phyloP scores from a whole-genome alignment of 2,797 vertebrate species.

The Danio kyathit region DNA sequence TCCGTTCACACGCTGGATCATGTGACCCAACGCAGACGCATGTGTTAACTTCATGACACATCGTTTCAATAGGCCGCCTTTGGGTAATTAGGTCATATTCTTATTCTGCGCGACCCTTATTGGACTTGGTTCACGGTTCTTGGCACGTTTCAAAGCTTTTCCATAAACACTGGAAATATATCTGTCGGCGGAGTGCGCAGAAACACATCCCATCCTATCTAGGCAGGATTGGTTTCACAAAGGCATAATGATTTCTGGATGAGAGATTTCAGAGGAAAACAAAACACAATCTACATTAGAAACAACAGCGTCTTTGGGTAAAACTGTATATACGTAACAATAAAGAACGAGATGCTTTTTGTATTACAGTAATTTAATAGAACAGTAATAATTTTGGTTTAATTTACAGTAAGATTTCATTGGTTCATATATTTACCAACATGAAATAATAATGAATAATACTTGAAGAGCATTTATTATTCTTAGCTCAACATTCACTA shows the following conservation, averaged over 20 bases:
- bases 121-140: not conserved
- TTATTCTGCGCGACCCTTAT: not conserved
- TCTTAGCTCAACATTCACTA: too few relatives aligned
- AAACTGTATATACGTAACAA: too few relatives aligned
- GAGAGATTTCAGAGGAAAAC: not conserved
- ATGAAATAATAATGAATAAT: too few relatives aligned
- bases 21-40: not conserved
- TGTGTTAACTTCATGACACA: conserved; percentile 1
- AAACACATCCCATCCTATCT: conserved; percentile 49
- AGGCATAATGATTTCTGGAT: conserved; percentile 20
- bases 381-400: too few relatives aligned
- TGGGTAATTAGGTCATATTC: not conserved
- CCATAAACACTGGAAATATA: conserved; percentile 41
- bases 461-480: too few relatives aligned
- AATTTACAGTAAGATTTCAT: too few relatives aligned
- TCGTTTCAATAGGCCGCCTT: conserved; percentile 10
- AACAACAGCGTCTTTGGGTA: too few relatives aligned
- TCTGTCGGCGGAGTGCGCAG: conserved; percentile 40
- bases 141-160: conserved; percentile 27
- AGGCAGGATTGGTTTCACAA: conserved; percentile 48
- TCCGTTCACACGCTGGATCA: conserved; percentile 32
- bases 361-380: too few relatives aligned
- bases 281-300: not conserved
- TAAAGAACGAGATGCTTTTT: too few relatives aligned
- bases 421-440: too few relatives aligned